A percentile compares a stretch with the other conserved stretches of the same genome.
Evolutionary conservation across 1,140 invertebrate species (phyloP).

Genomic region (Pygmarrhopalites habei): DNA sequence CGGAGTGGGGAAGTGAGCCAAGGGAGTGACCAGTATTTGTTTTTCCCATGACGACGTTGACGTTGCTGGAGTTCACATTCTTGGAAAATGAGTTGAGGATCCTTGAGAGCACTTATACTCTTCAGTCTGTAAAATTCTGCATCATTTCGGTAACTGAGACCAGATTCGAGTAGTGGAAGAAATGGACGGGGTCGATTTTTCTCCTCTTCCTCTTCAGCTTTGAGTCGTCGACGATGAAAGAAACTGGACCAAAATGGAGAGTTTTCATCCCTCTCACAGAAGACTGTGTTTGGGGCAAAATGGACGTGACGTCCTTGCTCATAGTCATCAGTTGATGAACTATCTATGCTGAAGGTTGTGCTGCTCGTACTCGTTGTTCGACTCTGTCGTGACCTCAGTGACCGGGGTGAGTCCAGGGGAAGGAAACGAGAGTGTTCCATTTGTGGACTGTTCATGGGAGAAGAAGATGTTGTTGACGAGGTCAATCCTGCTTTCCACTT

Average conservation of each 20-base stretch:
- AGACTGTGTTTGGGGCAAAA: slow-evolving; percentile 23
- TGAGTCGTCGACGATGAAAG: not conserved
- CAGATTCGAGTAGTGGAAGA: slow-evolving; percentile 1
- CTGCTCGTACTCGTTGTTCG: too few species aligned
- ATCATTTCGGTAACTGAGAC: slow-evolving; percentile 11
- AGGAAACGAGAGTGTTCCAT: too few species aligned
- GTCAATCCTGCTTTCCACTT: too few species aligned
- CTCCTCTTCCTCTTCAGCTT: not conserved
- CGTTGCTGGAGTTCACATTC: too few species aligned
- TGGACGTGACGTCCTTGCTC: not conserved
- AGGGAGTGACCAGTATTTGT: too few species aligned
- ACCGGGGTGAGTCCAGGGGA: too few species aligned
- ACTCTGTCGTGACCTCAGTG: too few species aligned
- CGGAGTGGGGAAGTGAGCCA: too few species aligned
- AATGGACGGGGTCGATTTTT: not conserved
- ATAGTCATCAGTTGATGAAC: not conserved
- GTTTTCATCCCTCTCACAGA: slow-evolving; percentile 11
- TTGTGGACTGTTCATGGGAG: too few species aligned
- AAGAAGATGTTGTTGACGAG: too few species aligned
- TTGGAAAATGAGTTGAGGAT: not conserved
- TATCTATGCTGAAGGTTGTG: too few species aligned
- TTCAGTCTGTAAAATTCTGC: slow-evolving; percentile 7
- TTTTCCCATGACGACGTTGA: too few species aligned
- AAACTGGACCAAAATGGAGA: slow-evolving; percentile 24
- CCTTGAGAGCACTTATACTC: not conserved